These are phyloP conservation scores for Bos indicus DNA, from an alignment of 2,113 vertebrate genomes.

Conservation along the genomic window DNA sequence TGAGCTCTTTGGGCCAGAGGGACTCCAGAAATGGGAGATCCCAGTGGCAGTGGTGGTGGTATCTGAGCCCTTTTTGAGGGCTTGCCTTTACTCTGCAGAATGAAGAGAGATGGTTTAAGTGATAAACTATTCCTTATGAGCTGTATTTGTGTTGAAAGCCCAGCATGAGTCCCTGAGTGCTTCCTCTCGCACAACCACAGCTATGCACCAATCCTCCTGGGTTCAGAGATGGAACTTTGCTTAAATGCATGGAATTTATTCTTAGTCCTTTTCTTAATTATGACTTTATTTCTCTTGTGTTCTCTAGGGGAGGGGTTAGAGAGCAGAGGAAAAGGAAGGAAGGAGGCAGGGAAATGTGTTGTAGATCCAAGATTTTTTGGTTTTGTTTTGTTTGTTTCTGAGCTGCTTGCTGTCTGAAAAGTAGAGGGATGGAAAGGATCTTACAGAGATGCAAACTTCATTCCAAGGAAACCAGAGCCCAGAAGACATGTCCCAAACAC, in stretches of 20 bases:
- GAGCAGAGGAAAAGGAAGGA: conserved; percentile 27
- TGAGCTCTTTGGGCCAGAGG: conserved; percentile 61
- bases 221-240: conserved; percentile 51
- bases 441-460: conserved; percentile 67
- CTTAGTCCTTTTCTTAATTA: conserved; percentile 40
- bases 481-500: conserved; percentile 73
- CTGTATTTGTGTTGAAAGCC: conserved; percentile 68
- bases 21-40: conserved; percentile 61
- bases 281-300: conserved; percentile 47
- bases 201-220: conserved; percentile 68
- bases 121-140: conserved; percentile 74
- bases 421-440: conserved; percentile 66
- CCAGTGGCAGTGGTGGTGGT: conserved; percentile 39
- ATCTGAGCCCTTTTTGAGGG: conserved; percentile 60
- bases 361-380: conserved; percentile 28
- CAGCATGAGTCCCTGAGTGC: conserved; percentile 53
- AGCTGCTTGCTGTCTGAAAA: conserved; percentile 54
- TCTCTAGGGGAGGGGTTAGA: conserved; percentile 50
- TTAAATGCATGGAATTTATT: conserved; percentile 73
- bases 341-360: conserved; percentile 36
- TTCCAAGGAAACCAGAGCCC: conserved; percentile 66
- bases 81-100: conserved; percentile 67
- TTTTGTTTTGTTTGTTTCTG: conserved; percentile 49
- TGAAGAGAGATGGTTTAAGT: conserved; percentile 64
- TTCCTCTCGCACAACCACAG: conserved; percentile 65